phyloP scores from a whole-genome alignment of 2,113 vertebrate species.

The Poeciliopsis occidentalis region DNA sequence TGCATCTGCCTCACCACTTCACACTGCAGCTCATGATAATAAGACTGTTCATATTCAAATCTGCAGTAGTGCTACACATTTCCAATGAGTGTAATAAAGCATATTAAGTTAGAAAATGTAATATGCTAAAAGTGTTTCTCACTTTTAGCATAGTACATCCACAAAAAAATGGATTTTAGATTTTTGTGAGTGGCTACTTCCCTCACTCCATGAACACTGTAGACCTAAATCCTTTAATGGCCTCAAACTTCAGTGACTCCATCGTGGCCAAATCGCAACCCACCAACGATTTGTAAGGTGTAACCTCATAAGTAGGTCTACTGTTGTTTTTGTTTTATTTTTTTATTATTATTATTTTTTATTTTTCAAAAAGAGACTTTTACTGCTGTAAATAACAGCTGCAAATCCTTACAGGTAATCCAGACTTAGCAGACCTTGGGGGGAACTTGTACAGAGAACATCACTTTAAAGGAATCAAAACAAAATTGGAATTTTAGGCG shows the following conservation, averaged over 20 bases:
- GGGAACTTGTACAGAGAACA: constrained; percentile 5
- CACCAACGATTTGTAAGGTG: neutral
- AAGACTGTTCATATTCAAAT: no score
- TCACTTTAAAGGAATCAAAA: constrained; percentile 26
- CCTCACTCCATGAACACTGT: no score
- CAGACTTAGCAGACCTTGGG: neutral
- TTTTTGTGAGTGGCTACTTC: no score
- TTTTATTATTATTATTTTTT: neutral
- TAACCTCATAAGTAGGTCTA: neutral
- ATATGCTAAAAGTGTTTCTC: no score
- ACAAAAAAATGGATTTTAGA: no score
- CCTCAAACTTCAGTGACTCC: neutral
- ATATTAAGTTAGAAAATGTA: no score
- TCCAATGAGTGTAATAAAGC: no score
- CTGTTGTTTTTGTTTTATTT: neutral
- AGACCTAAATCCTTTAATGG: neutral
- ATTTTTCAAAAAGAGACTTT: neutral
- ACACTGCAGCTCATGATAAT: no score
- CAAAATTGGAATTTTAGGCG: constrained; percentile 18
- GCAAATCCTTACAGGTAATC: constrained; percentile 27
- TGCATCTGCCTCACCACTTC: no score
- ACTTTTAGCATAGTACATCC: no score
- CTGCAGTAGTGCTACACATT: no score
- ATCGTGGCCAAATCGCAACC: neutral
- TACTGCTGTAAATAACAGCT: constrained; percentile 8